These are phyloP conservation scores for Microvelia longipes DNA, from an alignment of 1,140 invertebrate species.

Conservation along the genomic window DNA sequence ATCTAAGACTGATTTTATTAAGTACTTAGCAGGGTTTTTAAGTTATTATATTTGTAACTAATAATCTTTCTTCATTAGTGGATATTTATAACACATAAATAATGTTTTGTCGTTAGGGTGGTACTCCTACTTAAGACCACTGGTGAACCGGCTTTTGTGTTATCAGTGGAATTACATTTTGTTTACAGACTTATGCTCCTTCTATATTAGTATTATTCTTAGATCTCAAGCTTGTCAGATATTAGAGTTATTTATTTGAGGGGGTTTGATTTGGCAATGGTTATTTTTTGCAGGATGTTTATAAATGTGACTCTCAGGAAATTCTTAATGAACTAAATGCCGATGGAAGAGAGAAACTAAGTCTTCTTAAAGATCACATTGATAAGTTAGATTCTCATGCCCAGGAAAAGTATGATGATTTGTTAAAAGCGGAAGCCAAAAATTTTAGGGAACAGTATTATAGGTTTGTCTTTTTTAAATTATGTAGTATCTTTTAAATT, in stretches of 20 bases:
- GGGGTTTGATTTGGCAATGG: no score
- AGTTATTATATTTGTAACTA: no score
- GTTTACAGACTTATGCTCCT: neutral
- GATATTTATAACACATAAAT: no score
- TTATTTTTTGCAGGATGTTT: constrained; percentile 40
- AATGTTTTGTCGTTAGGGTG: no score
- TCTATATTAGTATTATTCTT: neutral
- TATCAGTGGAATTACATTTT: no score
- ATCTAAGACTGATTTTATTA: no score
- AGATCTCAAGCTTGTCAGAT: neutral
- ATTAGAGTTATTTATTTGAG: neutral
- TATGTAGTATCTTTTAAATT: no score
- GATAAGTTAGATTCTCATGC: constrained; percentile 47
- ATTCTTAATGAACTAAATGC: constrained; percentile 53
- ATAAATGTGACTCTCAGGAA: constrained; percentile 48
- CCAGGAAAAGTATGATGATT: constrained; percentile 37
- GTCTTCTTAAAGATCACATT: constrained; percentile 45
- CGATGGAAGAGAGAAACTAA: constrained; percentile 49
- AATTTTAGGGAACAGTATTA: constrained; percentile 50
- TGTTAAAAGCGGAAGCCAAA: constrained; percentile 44
- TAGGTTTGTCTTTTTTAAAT: constrained; percentile 31
- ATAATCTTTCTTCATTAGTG: no score
- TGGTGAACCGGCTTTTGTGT: neutral
- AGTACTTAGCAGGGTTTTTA: no score
- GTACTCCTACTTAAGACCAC: no score